phyloP scores from a whole-genome alignment of 2,113 vertebrate genomes.

The Isichthys henryi region DNA sequence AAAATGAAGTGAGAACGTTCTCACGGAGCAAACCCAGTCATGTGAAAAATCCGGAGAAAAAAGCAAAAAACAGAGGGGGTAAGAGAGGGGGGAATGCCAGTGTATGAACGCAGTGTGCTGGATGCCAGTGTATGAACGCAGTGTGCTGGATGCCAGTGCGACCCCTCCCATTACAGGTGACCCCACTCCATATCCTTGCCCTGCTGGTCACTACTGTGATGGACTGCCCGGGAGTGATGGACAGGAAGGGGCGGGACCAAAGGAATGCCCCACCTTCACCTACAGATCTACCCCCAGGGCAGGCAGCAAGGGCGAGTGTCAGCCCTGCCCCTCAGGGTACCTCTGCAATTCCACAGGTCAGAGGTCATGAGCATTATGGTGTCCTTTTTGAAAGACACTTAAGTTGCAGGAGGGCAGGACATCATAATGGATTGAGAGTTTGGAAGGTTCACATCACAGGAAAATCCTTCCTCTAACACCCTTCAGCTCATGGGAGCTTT shows the following conservation, averaged over 20 bases:
- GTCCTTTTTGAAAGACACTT: not conserved
- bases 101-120: not conserved
- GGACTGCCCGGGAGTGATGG: constrained; percentile 50
- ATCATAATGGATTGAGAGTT: not conserved
- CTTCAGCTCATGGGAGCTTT: not conserved
- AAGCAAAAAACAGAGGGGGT: not conserved
- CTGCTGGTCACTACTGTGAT: constrained; percentile 72
- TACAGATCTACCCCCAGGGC: constrained; percentile 63
- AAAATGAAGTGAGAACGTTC: not conserved
- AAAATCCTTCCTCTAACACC: not conserved
- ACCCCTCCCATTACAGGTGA: constrained; percentile 53
- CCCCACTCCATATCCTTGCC: constrained; percentile 55
- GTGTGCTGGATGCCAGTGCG: not conserved
- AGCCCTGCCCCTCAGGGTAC: constrained; percentile 68
- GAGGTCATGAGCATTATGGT: not conserved
- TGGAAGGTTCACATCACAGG: not conserved
- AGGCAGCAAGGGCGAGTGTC: constrained; percentile 63
- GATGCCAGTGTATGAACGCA: not conserved
- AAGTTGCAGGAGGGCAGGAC: not conserved
- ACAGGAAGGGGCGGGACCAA: constrained; percentile 48
- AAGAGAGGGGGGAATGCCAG: not conserved
- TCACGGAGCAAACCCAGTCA: not conserved
- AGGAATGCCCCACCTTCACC: constrained; percentile 67
- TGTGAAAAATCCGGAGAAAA: not conserved
- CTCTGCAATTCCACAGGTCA: constrained; percentile 60